A percentile compares a stretch with the other conserved stretches of the same genome.
phyloP scores from a whole-genome alignment of 2,797 vertebrate genomes.

The Pseudocheirus occidentalis region DNA sequence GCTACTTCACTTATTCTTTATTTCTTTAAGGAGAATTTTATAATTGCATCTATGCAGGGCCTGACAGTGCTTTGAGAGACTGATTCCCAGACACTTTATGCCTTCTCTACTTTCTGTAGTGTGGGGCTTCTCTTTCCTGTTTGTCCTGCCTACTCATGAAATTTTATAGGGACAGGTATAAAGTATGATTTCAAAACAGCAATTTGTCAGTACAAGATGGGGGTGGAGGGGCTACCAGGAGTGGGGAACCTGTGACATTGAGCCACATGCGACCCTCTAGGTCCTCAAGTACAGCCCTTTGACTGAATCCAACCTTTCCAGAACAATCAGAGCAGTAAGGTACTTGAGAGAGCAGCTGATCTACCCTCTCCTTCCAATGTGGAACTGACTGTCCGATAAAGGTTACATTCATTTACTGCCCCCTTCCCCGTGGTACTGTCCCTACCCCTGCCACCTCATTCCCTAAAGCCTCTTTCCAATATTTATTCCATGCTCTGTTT shows the following conservation, averaged over 20 bases:
- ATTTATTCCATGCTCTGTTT: slow-evolving; percentile 17
- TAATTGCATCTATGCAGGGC: not conserved
- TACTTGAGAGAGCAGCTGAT: not conserved
- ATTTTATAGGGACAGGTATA: not conserved
- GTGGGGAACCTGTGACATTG: too few species aligned
- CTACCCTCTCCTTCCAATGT: not conserved
- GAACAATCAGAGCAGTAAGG: not conserved
- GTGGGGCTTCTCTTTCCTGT: not conserved
- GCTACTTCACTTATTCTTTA: not conserved
- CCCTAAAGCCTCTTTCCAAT: not conserved
- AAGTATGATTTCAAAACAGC: not conserved
- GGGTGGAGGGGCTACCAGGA: not conserved
- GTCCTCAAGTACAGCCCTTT: too few species aligned
- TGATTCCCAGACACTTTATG: not conserved
- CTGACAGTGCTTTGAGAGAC: not conserved
- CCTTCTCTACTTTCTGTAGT: not conserved
- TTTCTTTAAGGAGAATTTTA: not conserved
- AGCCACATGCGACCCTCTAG: too few species aligned
- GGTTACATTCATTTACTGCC: slow-evolving; percentile 23
- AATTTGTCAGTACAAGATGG: not conserved
- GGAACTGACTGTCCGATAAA: accelerated
- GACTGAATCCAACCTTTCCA: too few species aligned
- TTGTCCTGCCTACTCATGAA: not conserved
- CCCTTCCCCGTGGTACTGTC: not conserved
- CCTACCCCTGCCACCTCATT: not conserved